Conservation (phyloP, 1,140 invertebrate genomes). For the Pachypeltis micranthus region DNA sequence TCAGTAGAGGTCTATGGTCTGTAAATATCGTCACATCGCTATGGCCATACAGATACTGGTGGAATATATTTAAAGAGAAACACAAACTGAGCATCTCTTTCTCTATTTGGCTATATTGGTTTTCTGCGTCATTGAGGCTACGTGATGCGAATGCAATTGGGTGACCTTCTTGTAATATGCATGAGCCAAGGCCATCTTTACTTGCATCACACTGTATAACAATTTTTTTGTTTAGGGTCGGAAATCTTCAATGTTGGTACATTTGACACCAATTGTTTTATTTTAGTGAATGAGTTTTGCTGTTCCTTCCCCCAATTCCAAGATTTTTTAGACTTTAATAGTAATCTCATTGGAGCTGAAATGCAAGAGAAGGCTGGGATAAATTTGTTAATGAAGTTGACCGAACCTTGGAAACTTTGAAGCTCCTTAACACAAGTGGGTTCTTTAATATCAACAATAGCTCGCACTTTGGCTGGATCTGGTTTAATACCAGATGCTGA, state of each 20-base stretch:
- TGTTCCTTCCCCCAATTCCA: conserved; percentile 29
- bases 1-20: conserved; percentile 35
- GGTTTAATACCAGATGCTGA: conserved; percentile 31
- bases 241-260: conserved; percentile 27
- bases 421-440: conserved; percentile 33
- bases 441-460: no score
- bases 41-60: conserved; percentile 29
- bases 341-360: conserved; percentile 24
- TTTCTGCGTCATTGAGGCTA: conserved; percentile 29
- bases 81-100: conserved; percentile 35
- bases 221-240: conserved; percentile 22
- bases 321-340: conserved; percentile 27
- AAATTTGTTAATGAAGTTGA: conserved; percentile 33
- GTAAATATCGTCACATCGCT: conserved; percentile 30
- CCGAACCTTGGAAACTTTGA: conserved; percentile 33
- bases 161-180: conserved; percentile 26
- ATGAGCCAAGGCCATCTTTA: conserved; percentile 27
- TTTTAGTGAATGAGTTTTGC: conserved; percentile 24
- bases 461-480: no score
- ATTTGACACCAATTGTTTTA: conserved; percentile 27
- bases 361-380: conserved; percentile 27
- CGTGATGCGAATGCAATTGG: conserved; percentile 32
- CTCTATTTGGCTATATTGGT: conserved; percentile 37
- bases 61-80: conserved; percentile 33
- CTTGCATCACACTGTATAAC: conserved; percentile 29